Base-by-base conservation (phyloP, 2,888 invertebrate genomes). In the Orthosia gracilis region DNA sequence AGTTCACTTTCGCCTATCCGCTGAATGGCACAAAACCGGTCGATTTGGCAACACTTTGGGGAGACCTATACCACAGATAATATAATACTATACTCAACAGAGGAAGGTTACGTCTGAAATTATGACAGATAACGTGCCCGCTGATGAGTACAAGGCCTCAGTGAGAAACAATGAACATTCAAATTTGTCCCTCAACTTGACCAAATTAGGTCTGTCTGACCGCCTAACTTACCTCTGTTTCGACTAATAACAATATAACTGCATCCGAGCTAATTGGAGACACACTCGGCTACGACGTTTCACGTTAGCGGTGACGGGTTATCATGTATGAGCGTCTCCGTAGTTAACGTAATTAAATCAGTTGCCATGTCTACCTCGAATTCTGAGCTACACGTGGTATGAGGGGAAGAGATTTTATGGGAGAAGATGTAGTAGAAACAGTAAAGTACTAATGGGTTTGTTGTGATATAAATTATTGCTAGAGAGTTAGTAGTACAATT, bases 241-340 rank as follows among this genome's bases (percentile, higher is more conserved):
- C 17, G 45, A 70, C 63, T 67, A 49, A 78, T 68, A 74, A 68
- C 69, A 79, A 64, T 73, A 69, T 79, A 64, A 50, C 62, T 83
- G 69, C 80, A 80, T 70, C 52, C 54, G 80, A 71, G 54, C 70
- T 84, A 81, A 81, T 81, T 84, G 70, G 64, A 69, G 54, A 18
- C 58, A 50, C 70, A 65, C 67, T 70, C 62, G 50, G 80, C 62
- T 67, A 45, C 59, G 64, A 55, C 52, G 67, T 61, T 73, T 66
- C 64, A 65, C 68, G 83, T 71, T 69, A 66, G 62, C 58, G 58
- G 72, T 31, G 65, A 54, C 84, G 68, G 65, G 74, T 71, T 84
- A 70, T 73, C 70, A 73, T 68, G 67, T 67, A 69, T 21, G 61
- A 80, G 70, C 59, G 45, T 57, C 54, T 66, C 55, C 40, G 73